Base-by-base conservation (phyloP, 2,888 invertebrate species). In the Parnassius mnemosyne region DNA sequence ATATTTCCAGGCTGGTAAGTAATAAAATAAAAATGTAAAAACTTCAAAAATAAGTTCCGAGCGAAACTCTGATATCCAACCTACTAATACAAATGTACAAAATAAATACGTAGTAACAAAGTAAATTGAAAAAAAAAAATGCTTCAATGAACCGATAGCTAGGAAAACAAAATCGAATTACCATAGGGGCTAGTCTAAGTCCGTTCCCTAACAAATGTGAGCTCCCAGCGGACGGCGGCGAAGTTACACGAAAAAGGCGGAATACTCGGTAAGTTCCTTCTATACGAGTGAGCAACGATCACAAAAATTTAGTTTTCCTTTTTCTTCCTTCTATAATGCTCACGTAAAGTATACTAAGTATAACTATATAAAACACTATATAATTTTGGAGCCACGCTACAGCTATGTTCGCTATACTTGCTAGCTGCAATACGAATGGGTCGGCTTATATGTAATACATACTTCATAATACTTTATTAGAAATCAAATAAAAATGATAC, bases 221-320 rank as follows among this genome's bases (percentile, higher is more conserved):
- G 65, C 65, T 42, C 56, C 12, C 34, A 34, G 58, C 60, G 66
- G 68, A 65, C 65, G 63, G 64, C 50, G 69, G 68, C 65, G 53
- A 67, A 65, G 56, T 12, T 72, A 88, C 88, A 87, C 68, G 83
- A 75, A 87, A 87, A 82, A 79, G 88, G 88, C 88, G 87, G 84
- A 47, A 46, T 56, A 25, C 25, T 25, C 25, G 16, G 25, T 25
- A 55, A 61, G 43, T 16, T 75, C n/a, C n/a, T n/a, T n/a, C 65
- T 73, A 63, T 65, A 61, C 61, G 66, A 69, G 61, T 69, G 71
- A 67, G 71, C 69, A 71, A 71, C 75, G 73, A 71, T 68, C 69
- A 69, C 74, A 72, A 69, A 75, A 77, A 78, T 75, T 77, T 68
- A 70, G 72, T 70, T 71, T 25, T 62, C 58, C 69, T 69, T 69